A percentile compares a stretch with the other conserved stretches of the same genome.
Conservation (phyloP, 2,888 invertebrate genomes). For the Drosophila flavopinicola region DNA sequence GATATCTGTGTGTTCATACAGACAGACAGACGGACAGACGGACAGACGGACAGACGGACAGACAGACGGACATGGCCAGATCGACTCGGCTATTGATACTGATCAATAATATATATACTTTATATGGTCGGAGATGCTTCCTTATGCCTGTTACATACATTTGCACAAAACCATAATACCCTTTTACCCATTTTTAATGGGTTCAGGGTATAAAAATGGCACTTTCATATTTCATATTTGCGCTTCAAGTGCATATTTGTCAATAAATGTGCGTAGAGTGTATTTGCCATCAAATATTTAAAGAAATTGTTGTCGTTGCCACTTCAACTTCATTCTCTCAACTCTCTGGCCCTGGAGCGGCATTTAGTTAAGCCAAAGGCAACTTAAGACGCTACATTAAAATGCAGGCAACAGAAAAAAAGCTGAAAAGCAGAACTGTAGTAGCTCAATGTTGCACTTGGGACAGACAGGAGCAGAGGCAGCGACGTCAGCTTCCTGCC, state of each 20-base stretch:
- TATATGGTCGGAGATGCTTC: too few species aligned
- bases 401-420: slow-evolving; percentile 39
- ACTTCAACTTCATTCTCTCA: slow-evolving; percentile 18
- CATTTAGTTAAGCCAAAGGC: slow-evolving; percentile 55
- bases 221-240: background rate
- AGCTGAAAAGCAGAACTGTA: slow-evolving; percentile 5
- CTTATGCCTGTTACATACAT: too few species aligned
- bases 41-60: too few species aligned
- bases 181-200: too few species aligned
- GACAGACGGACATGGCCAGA: too few species aligned
- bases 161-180: too few species aligned
- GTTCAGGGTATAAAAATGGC: too few species aligned
- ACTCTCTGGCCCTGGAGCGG: slow-evolving; percentile 13
- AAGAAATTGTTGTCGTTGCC: slow-evolving; percentile 35
- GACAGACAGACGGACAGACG: too few species aligned
- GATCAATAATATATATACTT: too few species aligned
- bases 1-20: too few species aligned
- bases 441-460: slow-evolving; percentile 53
- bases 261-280: slow-evolving; percentile 22
- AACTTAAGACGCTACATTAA: slow-evolving; percentile 52
- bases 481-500: slow-evolving; percentile 56
- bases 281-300: slow-evolving; percentile 42
- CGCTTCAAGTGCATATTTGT: slow-evolving; percentile 14
- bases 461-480: background rate
- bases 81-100: too few species aligned